Conservation (phyloP, 2,113 vertebrate species). For the Bujurquina vittata region DNA sequence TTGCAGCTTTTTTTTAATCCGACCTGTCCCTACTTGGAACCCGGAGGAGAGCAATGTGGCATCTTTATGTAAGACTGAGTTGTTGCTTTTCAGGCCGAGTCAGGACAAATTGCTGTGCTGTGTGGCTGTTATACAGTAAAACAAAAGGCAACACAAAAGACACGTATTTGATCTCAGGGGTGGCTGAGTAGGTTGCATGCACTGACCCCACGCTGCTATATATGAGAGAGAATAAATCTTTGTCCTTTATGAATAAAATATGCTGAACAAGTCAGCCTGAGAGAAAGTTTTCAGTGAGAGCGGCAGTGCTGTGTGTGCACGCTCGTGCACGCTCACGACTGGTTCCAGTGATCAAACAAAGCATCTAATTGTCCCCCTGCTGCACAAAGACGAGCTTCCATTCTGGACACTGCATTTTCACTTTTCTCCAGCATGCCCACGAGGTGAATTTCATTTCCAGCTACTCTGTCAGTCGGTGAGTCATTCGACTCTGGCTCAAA, state of each 20-base stretch:
- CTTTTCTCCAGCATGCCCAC: background rate
- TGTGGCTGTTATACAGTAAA: background rate
- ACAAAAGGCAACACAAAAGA: constrained; percentile 12
- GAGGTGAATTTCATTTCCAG: background rate
- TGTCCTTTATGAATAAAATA: constrained; percentile 50
- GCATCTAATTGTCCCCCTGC: background rate
- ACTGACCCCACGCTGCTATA: constrained; percentile 18
- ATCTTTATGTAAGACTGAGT: constrained; percentile 16
- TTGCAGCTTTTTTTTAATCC: constrained; percentile 27
- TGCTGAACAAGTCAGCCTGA: constrained; percentile 6
- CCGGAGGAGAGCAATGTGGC: background rate
- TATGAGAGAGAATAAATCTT: constrained; percentile 12
- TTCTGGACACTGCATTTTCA: background rate
- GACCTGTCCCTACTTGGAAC: constrained; percentile 16
- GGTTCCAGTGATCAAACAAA: background rate
- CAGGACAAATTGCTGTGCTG: constrained; percentile 14
- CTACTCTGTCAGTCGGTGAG: background rate
- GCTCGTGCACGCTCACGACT: background rate
- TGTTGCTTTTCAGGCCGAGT: constrained; percentile 9
- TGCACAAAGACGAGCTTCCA: background rate
- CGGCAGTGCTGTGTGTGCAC: background rate
- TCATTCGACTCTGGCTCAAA: background rate
- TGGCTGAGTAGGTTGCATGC: background rate
- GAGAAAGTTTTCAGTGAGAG: background rate
- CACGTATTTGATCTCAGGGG: background rate